Evolutionary conservation across 2,797 vertebrate species (phyloP), one percentile per base, ranked within the genome.

Genomic region (Microchirus variegatus): DNA sequence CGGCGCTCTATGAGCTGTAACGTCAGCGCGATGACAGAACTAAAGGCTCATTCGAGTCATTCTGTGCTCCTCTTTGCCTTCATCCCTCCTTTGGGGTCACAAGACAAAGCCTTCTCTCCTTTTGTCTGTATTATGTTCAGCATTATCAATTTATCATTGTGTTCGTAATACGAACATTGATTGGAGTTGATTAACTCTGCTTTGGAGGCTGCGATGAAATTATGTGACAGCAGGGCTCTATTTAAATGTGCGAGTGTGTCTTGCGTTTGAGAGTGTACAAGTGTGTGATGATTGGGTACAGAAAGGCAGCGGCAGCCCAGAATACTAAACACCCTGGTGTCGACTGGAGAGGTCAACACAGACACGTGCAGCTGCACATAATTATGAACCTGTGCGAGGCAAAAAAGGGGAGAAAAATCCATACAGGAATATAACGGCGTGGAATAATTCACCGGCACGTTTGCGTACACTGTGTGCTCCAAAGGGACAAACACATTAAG

Each of bases 101-200:
- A 60, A 59, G 64, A 80, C 76, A 79, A 80, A 82, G 45, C 40
- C 69, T 15, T 53, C 62, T 63, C 64, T 77, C 86, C 78, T 70
- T 51, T 49, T 35, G 41, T 69, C 66, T 66, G 46, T 73, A 69
- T 72, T 62, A 36, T 67, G 61, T 80, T 73, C 45, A 69, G 67
- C 61, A 59, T 82, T 70, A 87, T 81, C 65, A 80, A 55, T 73
- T 64, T 63, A 80, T 84, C 78, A 63, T 58, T 76, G 70, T 75
- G 75, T 79, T 81, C 64, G 66, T 76, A 59, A 77, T 73, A 68
- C 63, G 71, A 73, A 69, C 75, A 71, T 85, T 85, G 76, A 89
- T 87, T 80, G 66, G 75, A 74, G 67, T n/a, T 83, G 81, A 88
- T 88, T 85, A 82, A 82, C 55, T 83, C 66, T 51, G 65, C 64